Evolutionary conservation across 2,113 vertebrate species (phyloP), one percentile per base, ranked within the genome.

Genomic region (Pygoscelis adeliae): DNA sequence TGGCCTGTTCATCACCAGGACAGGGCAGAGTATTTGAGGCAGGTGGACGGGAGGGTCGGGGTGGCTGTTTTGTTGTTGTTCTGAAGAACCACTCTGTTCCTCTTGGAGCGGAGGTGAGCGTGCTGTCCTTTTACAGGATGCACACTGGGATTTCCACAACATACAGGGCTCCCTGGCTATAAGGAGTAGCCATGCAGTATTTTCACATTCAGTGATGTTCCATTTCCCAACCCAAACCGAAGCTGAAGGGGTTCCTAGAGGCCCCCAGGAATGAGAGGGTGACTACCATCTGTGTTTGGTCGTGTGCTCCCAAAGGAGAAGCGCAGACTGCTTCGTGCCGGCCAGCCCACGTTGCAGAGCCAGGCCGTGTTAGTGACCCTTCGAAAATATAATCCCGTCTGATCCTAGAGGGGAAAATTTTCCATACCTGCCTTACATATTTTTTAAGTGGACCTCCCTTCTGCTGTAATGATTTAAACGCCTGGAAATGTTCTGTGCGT

Each of bases 11-110:
- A 13, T 84, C 38, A 26, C 26, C 23, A 20, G 26, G 34, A 13
- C 3, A 29, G n/a, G 46, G 25, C 40, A 26, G n/a, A 53, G 20
- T 52, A 23, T 63, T 62, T 72, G 77, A 11, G 18, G 19, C 59
- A 65, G 49, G n/a, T 21, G 10, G 36, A 47, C 0, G 0, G 27
- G 44, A 13, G 9, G 26, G 21, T 44, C 2, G 5, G 6, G 25
- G 23, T 63, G 40, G 34, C 44, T 49, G 15, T 27, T 73, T 7
- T 56, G 25, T 21, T 38, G 26, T 29, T 70, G 21, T 83, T 86
- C 49, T 56, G 49, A 69, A 83, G 46, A 77, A 30, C 6, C 0
- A 2, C 13, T 67, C n/a, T 62, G 18, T 53, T 77, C 36, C 10
- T 62, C 20, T 73, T 53, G 32, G 29, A 73, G 34, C 0, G 1